These are phyloP conservation scores for Polietes domitor DNA, from an alignment of 2,888 invertebrate genomes.

Conservation along the genomic window DNA sequence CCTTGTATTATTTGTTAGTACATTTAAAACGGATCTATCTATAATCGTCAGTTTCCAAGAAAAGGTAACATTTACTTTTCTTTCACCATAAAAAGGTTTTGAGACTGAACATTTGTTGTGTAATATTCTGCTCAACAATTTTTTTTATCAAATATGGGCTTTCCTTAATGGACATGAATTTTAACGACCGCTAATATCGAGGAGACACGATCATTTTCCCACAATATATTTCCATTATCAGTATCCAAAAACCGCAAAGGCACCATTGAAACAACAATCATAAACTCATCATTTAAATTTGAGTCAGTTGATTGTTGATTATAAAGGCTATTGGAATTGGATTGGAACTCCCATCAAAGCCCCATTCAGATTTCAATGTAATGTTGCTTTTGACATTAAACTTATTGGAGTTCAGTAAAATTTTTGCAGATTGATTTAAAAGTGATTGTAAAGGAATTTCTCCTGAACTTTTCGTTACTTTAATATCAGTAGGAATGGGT, in stretches of 20 bases:
- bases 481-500: no score
- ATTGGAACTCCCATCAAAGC: conserved; percentile 37
- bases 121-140: no score
- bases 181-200: conserved; percentile 30
- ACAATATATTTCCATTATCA: neutral
- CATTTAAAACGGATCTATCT: conserved; percentile 18
- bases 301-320: neutral
- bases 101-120: neutral
- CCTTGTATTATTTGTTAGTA: conserved; percentile 13
- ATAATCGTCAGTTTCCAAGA: neutral
- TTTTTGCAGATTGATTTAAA: conserved; percentile 1
- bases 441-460: conserved; percentile 13
- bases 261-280: neutral
- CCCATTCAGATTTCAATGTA: conserved; percentile 21
- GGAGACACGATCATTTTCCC: conserved; percentile 21
- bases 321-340: conserved; percentile 8
- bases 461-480: neutral
- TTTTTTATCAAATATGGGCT: neutral
- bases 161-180: conserved; percentile 33
- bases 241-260: conserved; percentile 2
- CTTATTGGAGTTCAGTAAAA: neutral
- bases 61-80: neutral
- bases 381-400: neutral
- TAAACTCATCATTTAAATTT: conserved; percentile 1
- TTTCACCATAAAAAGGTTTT: neutral